Evolutionary conservation across 2,113 vertebrate genomes (phyloP), one percentile per base, ranked within the genome.

Genomic region (Chamaea fasciata): DNA sequence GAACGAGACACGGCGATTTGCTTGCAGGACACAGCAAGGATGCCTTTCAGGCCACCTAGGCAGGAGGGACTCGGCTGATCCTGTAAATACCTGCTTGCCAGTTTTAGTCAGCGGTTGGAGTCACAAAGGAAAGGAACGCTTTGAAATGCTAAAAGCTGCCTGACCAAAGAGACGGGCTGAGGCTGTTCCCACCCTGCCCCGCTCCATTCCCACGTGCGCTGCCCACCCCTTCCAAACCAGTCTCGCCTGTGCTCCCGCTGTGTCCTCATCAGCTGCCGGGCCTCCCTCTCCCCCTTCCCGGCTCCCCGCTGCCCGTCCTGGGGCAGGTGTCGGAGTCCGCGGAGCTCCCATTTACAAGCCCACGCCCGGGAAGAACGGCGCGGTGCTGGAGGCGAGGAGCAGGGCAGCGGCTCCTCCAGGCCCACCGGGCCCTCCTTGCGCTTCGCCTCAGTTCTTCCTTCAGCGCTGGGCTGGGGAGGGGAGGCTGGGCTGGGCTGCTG

Each of bases 121-220:
- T 92, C 89, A 88, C 85, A 94, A 95, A 94, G 79, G 50, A 55
- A 57, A 77, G 44, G 46, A 92, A 52, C 0, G 10, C 94, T 97
- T 96, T 95, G 96, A 97, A 95, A 93, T 95, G 95, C 91, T 89
- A 91, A 95, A 86, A 89, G 77, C 70, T 83, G 75, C 95, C 94
- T 68, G 92, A 39, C 55, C 49, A 8, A 86, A 87, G 92, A 41
- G 80, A 13, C 26, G 6, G 42, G 83, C 89, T 33, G 53, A 41
- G 75, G 74, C 28, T 50, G 85, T 71, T 59, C 33, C 71, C 35
- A 2, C 14, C 6, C 18, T 52, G 78, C 70, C 64, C 46, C 11
- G 1, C 50, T 42, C 47, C 27, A 5, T 49, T 89, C 82, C 91
- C 62, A 18, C 2, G 6, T 63, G 87, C 37, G 63, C 80, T 89